Evolutionary conservation across 2,113 vertebrate genomes (phyloP).

Genomic region (Sardina pilchardus): DNA sequence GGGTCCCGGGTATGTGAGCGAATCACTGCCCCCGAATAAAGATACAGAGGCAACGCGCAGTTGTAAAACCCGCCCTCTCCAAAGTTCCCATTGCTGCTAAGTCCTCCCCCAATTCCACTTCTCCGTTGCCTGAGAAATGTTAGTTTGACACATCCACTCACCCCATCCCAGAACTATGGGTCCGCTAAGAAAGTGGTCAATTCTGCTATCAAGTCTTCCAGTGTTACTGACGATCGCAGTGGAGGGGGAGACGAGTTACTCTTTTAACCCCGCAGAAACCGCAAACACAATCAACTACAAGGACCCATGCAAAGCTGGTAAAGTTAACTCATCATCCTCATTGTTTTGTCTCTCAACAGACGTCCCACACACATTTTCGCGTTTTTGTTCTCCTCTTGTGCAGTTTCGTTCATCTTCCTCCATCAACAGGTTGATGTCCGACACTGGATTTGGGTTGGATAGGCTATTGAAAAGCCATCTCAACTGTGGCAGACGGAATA

Average conservation of each 20-base stretch:
- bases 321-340: slow-evolving; percentile 19
- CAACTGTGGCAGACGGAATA: background rate
- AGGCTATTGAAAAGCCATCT: background rate
- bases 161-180: slow-evolving; percentile 56
- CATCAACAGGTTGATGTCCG: background rate
- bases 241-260: slow-evolving; percentile 53
- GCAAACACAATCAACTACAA: slow-evolving; percentile 71
- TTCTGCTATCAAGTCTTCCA: slow-evolving; percentile 57
- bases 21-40: slow-evolving; percentile 63
- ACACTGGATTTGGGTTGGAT: background rate
- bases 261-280: slow-evolving; percentile 51
- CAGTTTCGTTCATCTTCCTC: background rate
- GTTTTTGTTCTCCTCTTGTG: background rate
- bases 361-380: background rate
- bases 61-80: slow-evolving; percentile 50
- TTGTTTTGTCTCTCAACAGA: background rate
- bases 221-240: slow-evolving; percentile 51
- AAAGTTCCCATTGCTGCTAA: slow-evolving; percentile 37
- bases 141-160: slow-evolving; percentile 28
- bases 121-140: slow-evolving; percentile 21
- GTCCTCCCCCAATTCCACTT: slow-evolving; percentile 31
- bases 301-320: slow-evolving; percentile 79
- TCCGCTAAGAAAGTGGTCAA: slow-evolving; percentile 44
- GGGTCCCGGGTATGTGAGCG: slow-evolving; percentile 54
- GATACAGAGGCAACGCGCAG: slow-evolving; percentile 55